Evolutionary conservation across 2,888 invertebrate species (phyloP), one percentile per base, ranked within the genome.

Genomic region (Sphinx pinastri): DNA sequence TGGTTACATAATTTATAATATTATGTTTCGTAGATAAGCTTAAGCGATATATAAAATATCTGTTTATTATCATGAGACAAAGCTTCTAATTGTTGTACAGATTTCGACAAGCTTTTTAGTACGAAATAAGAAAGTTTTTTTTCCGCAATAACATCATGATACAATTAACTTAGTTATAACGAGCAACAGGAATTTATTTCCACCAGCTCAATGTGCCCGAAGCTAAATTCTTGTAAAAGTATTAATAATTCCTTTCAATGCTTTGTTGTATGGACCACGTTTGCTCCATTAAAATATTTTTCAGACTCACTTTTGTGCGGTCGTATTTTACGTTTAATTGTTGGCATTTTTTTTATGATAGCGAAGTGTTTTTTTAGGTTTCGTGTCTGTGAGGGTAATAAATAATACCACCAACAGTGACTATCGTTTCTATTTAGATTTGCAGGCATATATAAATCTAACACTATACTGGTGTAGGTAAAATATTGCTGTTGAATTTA

Each of bases 321-420:
- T 70, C 55, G 68, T 75, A 73, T 77, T 76, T 79, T 74, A 73
- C 72, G 69, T 71, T 76, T 73, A 77, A 74, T 75, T 75, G 68
- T 74, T 72, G 67, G 66, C 57, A 70, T 74, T 51, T 70, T 71
- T 79, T 77, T 75, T 63, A 63, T 63, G 63, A 49, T 49, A 63
- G 63, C 49, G 49, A 63, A 63, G 49, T 63, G 13, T 47, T 63
- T 60, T 55, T 63, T 63, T 63, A 19, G 49, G 49, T 63, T 63
- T 63, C 49, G 49, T 19, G 49, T 19, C 19, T 19, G 13, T 49
- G 63, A 13, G 13, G 47, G 49, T 63, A 49, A 49, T 63, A 63
- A 63, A 63, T 63, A 49, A 63, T 19, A 63, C 49, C 19, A 47
- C 19, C 19, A 19, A 63, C 47, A 49, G 63, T 63, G 49, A 63